Conservation (phyloP, 1,140 invertebrate species). For the Nebria ingens region DNA sequence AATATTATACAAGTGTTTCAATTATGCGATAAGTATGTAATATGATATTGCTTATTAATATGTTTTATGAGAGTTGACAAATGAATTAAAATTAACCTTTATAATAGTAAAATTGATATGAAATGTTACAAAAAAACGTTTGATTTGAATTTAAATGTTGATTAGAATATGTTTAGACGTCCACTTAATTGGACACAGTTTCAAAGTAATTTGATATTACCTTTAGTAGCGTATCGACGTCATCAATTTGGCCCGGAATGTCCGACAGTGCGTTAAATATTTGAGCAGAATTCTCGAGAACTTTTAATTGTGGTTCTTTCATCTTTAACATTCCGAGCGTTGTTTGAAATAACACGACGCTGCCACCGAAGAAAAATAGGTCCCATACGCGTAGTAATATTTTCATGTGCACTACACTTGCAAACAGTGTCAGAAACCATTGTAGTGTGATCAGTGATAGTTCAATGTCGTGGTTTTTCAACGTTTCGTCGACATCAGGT, state of each 20-base stretch:
- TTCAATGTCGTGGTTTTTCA: slow-evolving; percentile 92
- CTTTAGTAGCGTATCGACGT: slow-evolving; percentile 71
- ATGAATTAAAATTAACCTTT: too few relatives aligned
- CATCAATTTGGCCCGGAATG: slow-evolving; percentile 84
- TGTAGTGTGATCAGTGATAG: slow-evolving; percentile 91
- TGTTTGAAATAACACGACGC: slow-evolving; percentile 91
- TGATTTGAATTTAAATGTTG: too few relatives aligned
- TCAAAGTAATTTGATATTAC: too few relatives aligned
- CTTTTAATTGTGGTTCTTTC: slow-evolving; percentile 72
- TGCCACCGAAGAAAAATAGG: slow-evolving; percentile 91
- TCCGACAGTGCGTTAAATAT: slow-evolving; percentile 95
- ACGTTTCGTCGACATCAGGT: slow-evolving; percentile 77
- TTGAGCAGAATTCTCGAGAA: slow-evolving; percentile 85
- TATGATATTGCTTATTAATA: too few relatives aligned
- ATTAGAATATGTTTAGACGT: too few relatives aligned
- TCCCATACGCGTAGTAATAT: slow-evolving; percentile 95
- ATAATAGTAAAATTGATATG: too few relatives aligned
- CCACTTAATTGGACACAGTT: too few relatives aligned
- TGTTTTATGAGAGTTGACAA: too few relatives aligned
- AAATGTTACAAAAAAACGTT: too few relatives aligned
- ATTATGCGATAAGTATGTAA: too few relatives aligned
- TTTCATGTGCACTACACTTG: slow-evolving; percentile 96
- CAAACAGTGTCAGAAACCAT: slow-evolving; percentile 98
- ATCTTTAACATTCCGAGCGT: slow-evolving; percentile 91
- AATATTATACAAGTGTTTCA: too few relatives aligned